Evolutionary conservation across 1,140 invertebrate genomes (phyloP), one percentile per base, ranked within the genome.

Genomic region (Matsumurasca onukii): DNA sequence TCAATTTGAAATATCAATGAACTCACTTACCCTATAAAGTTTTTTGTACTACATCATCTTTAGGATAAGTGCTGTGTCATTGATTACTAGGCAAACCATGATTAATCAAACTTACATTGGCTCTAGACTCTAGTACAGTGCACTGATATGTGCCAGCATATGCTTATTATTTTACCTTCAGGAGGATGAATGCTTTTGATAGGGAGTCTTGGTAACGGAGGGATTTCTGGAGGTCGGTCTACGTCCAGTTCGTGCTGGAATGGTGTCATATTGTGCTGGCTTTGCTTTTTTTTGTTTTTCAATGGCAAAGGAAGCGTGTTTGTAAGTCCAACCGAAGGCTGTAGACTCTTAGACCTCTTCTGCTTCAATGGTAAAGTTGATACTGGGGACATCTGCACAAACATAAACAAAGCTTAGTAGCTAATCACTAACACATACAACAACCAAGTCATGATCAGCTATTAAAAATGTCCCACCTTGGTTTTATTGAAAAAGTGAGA

Each of bases 151-250:
- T n/a, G n/a, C n/a, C n/a, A n/a, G n/a, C n/a, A n/a, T n/a, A n/a
- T n/a, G n/a, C n/a, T n/a, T n/a, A n/a, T n/a, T n/a, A n/a, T n/a
- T n/a, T 51, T 12, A 74, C 20, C 64, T 67, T 45, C 61, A 30
- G 69, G 48, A 70, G 31, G 61, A 24, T 31, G 29, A 61, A 55
- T 45, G 65, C 29, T 71, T 39, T 55, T 51, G 3, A 22, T 22
- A 5, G 49, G n/a, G n/a, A n/a, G n/a, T n/a, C n/a, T n/a, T n/a
- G n/a, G 49, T 12, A 51, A 20, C 49, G 49, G 49, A 9, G 49
- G 49, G 17, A 51, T 22, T 12, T 5, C 49, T 12, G 49, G 49
- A 20, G 49, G 5, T n/a, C n/a, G n/a, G 5, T 5, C 3, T 17
- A 20, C 49, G 24, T 3, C 9, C 9, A n/a, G 17, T 9, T 51